Base-by-base conservation (phyloP, 2,888 invertebrate genomes). In the Mimachlamys varia region DNA sequence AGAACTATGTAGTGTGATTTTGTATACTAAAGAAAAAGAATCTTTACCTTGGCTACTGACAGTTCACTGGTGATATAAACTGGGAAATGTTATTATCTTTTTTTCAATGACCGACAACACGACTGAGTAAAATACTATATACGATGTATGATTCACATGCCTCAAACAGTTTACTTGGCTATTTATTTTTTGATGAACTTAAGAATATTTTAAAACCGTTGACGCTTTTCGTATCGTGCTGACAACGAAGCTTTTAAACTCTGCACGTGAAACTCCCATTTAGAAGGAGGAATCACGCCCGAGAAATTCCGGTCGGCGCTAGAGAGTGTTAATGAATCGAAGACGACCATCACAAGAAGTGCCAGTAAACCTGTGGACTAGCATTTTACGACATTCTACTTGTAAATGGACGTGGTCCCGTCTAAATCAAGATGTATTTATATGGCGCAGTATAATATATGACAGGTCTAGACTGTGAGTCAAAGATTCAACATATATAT, bases 181-280 rank as follows among this genome's bases (percentile, higher is more conserved):
- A n/a, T 58, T 19, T 58, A 58, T 58, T 33, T 33, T 10, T 7
- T 33, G 76, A 33, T 27, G 27, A 7, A 76, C 27, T 76, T 76
- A 33, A 10, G 33, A 76, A 76, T 33, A 76, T 76, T 27, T 76
- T 44, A 44, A 76, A 76, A 33, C 22, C 13, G 33, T 33, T 76
- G 33, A 33, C 15, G 33, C 33, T 76, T 27, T 33, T 27, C 33
- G 33, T 76, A 76, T 76, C 76, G 76, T 76, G 33, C 27, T 76
- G 76, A 27, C 76, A 76, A 76, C 76, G 33, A 33, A 76, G 76
- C 76, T 76, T 33, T 76, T 12, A 76, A 7, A 33, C 76, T 76
- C 76, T 76, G 76, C 76, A 76, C 76, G 76, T 76, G 76, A 76
- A 76, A 76, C 76, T 33, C 33, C 33, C 76, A 76, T 76, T 76